A percentile compares a stretch with the other conserved stretches of the same genome.
Evolutionary conservation across 2,888 invertebrate genomes (phyloP).

Genomic region (Cantharis rustica): DNA sequence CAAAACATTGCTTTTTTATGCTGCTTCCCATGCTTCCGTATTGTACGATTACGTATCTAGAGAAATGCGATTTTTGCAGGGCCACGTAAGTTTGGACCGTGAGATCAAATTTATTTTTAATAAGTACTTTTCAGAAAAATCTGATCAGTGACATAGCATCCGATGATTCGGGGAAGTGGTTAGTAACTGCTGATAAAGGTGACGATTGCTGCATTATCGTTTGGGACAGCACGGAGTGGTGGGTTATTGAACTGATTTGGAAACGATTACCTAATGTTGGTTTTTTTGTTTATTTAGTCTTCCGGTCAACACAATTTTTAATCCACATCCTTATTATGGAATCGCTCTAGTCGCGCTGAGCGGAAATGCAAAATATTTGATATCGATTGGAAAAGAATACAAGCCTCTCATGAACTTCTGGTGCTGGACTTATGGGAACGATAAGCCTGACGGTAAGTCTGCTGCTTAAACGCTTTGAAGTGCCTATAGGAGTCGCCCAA

Average conservation of each 20-base stretch:
- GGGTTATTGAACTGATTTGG: not conserved
- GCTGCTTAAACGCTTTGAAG: not conserved
- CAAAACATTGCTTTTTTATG: constrained; percentile 63
- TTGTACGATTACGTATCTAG: constrained; percentile 67
- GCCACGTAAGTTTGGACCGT: constrained; percentile 62
- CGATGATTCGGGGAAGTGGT: constrained; percentile 61
- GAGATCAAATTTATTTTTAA: not conserved
- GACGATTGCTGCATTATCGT: constrained; percentile 63
- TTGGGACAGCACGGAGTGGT: constrained; percentile 60
- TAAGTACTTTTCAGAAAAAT: constrained; percentile 48
- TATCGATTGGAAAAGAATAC: constrained; percentile 60
- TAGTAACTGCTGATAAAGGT: constrained; percentile 64
- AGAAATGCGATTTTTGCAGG: constrained; percentile 66
- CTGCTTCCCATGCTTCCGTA: constrained; percentile 67
- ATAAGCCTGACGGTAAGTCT: constrained; percentile 60
- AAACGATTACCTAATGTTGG: not conserved
- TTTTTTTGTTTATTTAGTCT: constrained; percentile 42
- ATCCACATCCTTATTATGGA: constrained; percentile 56
- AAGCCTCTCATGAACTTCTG: constrained; percentile 62
- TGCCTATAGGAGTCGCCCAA: not conserved
- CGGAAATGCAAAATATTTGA: constrained; percentile 62
- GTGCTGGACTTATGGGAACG: constrained; percentile 64
- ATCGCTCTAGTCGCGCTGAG: constrained; percentile 58
- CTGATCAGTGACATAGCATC: constrained; percentile 58
- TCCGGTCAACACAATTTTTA: constrained; percentile 62